Percentiles rank a stretch among this genome's conserved stretches.
Evolutionary conservation across 2,113 vertebrate species (phyloP).

Genomic region (Labrus mixtus): DNA sequence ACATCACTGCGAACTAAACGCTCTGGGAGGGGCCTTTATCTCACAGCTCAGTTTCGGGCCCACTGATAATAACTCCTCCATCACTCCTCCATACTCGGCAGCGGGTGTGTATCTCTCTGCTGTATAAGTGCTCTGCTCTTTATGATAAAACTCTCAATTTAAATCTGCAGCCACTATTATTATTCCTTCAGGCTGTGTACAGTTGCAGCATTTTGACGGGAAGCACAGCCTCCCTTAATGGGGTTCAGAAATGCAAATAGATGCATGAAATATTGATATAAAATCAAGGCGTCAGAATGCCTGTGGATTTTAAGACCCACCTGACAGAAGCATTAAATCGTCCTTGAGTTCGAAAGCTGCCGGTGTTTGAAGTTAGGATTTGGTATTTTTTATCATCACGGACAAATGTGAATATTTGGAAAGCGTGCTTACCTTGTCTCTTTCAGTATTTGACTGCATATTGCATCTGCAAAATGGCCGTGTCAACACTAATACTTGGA

Average conservation of each 20-base stretch:
- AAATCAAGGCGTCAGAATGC: background rate
- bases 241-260: constrained; percentile 21
- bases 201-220: background rate
- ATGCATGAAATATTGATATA: constrained; percentile 24
- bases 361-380: background rate
- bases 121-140: constrained; percentile 15
- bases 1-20: constrained; percentile 25
- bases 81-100: constrained; percentile 41
- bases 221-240: constrained; percentile 1
- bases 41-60: constrained; percentile 24
- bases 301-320: background rate
- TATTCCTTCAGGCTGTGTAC: constrained; percentile 6
- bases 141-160: constrained; percentile 19
- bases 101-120: constrained; percentile 1
- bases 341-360: too few species aligned
- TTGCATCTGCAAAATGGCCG: too few species aligned
- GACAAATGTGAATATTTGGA: background rate
- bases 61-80: constrained; percentile 25
- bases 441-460: too few species aligned
- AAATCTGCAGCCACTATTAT: background rate
- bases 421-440: background rate
- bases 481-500: too few species aligned
- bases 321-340: background rate
- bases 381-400: background rate
- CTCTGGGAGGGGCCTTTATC: constrained; percentile 27